Evolutionary conservation across 2,797 vertebrate genomes (phyloP).

Genomic region (Acrossocheilus wenchowensis): DNA sequence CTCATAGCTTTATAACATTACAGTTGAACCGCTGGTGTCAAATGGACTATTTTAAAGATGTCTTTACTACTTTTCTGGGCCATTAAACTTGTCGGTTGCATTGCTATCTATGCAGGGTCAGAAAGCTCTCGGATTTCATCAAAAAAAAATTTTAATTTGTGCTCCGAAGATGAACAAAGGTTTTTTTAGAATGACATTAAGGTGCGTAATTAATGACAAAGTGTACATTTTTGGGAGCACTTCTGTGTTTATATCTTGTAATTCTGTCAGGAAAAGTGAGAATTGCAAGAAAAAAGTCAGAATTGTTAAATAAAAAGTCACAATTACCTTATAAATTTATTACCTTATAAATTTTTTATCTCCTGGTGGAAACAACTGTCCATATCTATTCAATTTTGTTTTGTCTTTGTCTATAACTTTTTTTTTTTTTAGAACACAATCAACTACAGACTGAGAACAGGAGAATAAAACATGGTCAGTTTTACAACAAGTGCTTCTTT

Average conservation of each 20-base stretch:
- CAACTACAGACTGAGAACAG: not conserved
- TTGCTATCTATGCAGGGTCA: too few relatives aligned
- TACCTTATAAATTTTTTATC: not conserved
- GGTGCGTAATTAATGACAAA: too few relatives aligned
- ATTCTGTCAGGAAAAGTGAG: not conserved
- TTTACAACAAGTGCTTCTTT: not conserved
- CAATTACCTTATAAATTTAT: not conserved
- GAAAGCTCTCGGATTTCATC: too few relatives aligned
- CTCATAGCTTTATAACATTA: too few relatives aligned
- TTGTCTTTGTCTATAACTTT: not conserved
- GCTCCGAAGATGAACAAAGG: too few relatives aligned
- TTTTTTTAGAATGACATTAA: too few relatives aligned
- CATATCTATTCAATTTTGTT: not conserved
- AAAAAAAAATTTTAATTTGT: too few relatives aligned
- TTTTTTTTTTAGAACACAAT: not conserved
- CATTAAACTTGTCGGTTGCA: too few relatives aligned
- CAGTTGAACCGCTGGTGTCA: too few relatives aligned
- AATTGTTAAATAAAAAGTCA: not conserved
- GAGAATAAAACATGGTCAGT: not conserved
- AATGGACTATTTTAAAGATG: too few relatives aligned
- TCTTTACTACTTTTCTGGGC: too few relatives aligned
- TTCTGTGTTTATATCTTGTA: not conserved
- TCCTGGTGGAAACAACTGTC: not conserved
- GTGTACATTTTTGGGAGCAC: fast-evolving
- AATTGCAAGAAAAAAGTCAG: not conserved